These are phyloP conservation scores for Premnoplex brunnescens DNA, from an alignment of 2,797 vertebrate species.

Conservation along the genomic window DNA sequence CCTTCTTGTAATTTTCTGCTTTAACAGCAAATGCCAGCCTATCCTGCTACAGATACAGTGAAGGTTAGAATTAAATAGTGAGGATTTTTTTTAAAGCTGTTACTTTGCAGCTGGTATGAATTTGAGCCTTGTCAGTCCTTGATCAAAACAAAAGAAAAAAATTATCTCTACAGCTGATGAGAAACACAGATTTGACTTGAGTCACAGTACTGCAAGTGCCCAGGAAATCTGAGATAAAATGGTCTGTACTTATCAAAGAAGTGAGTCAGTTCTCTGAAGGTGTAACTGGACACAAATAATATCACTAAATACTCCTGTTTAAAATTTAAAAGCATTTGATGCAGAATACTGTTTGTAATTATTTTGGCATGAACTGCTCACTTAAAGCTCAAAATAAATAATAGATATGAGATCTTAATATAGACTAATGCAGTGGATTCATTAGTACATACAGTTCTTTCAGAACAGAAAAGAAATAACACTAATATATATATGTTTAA, in stretches of 20 bases:
- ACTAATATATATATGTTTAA: neutral
- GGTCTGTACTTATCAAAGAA: conserved; percentile 2
- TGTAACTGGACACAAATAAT: neutral
- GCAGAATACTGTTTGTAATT: neutral
- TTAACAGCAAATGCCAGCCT: conserved; percentile 83
- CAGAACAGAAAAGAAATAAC: neutral
- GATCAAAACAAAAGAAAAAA: conserved; percentile 21
- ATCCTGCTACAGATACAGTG: conserved; percentile 67
- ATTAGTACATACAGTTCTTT: neutral
- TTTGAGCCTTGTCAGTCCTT: conserved; percentile 16
- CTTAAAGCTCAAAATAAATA: neutral
- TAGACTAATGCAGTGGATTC: neutral
- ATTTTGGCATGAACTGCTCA: neutral
- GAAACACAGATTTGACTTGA: conserved; percentile 47
- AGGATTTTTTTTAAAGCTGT: conserved; percentile 12
- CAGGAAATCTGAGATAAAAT: conserved; percentile 58
- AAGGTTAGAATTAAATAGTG: conserved; percentile 74
- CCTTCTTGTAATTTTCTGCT: conserved; percentile 87
- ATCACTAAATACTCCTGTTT: neutral
- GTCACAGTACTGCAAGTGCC: conserved; percentile 1
- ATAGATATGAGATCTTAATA: neutral
- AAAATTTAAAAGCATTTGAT: neutral
- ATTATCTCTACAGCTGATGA: neutral
- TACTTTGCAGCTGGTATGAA: neutral
- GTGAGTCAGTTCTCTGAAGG: conserved; percentile 58